phyloP scores from a whole-genome alignment of 2,797 vertebrate genomes.

The Alosa sapidissima region DNA sequence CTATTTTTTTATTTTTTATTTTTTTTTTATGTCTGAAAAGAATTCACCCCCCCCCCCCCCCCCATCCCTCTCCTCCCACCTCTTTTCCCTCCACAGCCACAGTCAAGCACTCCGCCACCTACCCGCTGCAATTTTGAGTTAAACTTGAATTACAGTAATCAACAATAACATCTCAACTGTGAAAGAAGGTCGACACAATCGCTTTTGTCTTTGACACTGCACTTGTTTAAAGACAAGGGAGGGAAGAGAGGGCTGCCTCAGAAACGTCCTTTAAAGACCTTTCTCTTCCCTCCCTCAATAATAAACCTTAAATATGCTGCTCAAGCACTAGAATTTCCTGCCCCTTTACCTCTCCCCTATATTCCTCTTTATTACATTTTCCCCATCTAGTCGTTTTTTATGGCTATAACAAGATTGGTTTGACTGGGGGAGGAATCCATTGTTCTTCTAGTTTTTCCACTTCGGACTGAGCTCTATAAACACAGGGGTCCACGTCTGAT shows the following conservation, averaged over 20 bases:
- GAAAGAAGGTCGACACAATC: conserved; percentile 77
- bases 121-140: conserved; percentile 77
- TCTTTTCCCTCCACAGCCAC: conserved; percentile 43
- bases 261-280: conserved; percentile 71
- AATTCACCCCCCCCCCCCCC: neutral
- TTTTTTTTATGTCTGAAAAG: conserved; percentile 28
- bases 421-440: conserved; percentile 83
- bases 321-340: conserved; percentile 56
- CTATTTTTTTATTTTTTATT: conserved; percentile 37
- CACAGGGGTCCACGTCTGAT: conserved; percentile 85
- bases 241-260: conserved; percentile 56
- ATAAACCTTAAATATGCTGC: conserved; percentile 69
- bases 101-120: conserved; percentile 63
- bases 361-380: conserved; percentile 73
- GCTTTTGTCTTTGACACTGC: conserved; percentile 87
- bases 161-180: conserved; percentile 85
- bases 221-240: conserved; percentile 75
- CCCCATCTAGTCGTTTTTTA: conserved; percentile 76
- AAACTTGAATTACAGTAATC: conserved; percentile 84
- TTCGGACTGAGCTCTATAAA: conserved; percentile 85
- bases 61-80: neutral
- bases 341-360: conserved; percentile 57
- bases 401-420: conserved; percentile 82
- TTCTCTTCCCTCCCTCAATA: conserved; percentile 56
- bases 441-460: conserved; percentile 80